phyloP scores from a whole-genome alignment of 2,113 vertebrate genomes.

The Pelecanoides urinatrix region DNA sequence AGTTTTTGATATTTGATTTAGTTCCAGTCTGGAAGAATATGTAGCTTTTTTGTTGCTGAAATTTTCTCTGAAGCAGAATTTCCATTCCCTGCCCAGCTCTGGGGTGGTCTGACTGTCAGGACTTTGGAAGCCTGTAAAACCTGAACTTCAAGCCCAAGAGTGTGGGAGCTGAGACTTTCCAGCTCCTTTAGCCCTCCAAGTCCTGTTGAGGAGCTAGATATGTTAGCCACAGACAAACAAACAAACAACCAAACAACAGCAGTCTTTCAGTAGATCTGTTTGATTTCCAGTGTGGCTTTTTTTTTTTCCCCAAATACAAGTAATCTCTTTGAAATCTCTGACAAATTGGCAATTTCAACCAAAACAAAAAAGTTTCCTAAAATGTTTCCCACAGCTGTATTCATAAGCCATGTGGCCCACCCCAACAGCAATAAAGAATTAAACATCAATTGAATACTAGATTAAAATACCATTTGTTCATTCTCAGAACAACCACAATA shows the following conservation, averaged over 20 bases:
- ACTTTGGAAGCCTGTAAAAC: slow-evolving; percentile 8
- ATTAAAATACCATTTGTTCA: slow-evolving; percentile 30
- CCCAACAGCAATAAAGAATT: slow-evolving; percentile 18
- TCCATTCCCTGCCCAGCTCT: slow-evolving; percentile 47
- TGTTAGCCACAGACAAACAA: slow-evolving; percentile 18
- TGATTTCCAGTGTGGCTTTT: neutral
- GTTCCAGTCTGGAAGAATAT: slow-evolving; percentile 33
- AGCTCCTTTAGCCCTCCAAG: neutral
- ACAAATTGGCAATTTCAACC: slow-evolving; percentile 22
- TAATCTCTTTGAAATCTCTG: slow-evolving; percentile 13
- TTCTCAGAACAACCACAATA: neutral
- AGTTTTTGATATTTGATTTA: slow-evolving; percentile 6
- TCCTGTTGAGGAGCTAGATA: slow-evolving; percentile 2
- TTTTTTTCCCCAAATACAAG: neutral
- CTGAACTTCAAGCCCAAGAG: neutral
- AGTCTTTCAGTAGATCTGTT: slow-evolving; percentile 13
- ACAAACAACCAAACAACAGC: neutral
- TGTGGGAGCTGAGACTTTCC: slow-evolving; percentile 4
- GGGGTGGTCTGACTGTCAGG: slow-evolving; percentile 53
- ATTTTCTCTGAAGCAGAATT: slow-evolving; percentile 40
- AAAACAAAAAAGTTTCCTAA: slow-evolving; percentile 17
- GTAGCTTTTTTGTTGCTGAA: slow-evolving; percentile 36
- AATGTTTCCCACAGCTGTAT: slow-evolving; percentile 33
- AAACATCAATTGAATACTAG: neutral
- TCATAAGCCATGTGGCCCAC: neutral